Evolutionary conservation across 2,797 vertebrate species (phyloP).

Genomic region (Hyperoplus immaculatus): DNA sequence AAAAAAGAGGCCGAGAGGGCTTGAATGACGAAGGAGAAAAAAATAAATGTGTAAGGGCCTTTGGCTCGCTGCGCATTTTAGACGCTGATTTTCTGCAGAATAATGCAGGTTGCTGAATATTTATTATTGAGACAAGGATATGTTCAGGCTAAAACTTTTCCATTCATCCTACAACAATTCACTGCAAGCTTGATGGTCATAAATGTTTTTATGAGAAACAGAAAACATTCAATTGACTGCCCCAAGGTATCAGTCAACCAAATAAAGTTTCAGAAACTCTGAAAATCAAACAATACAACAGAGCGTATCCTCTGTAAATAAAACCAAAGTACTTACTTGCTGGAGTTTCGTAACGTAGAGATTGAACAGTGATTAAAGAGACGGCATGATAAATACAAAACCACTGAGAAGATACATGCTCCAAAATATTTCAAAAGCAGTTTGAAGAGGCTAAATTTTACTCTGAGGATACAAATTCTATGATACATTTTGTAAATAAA

Average conservation of each 20-base stretch:
- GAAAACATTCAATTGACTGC: neutral
- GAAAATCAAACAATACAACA: neutral
- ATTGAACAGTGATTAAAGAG: too few species aligned
- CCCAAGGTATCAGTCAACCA: too few species aligned
- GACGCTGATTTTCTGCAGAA: slow-evolving; percentile 6
- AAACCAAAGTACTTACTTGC: neutral
- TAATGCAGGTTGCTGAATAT: neutral
- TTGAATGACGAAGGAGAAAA: slow-evolving; percentile 19
- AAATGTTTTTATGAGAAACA: neutral
- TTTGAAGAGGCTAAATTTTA: neutral
- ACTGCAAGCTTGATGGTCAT: neutral
- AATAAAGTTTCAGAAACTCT: neutral
- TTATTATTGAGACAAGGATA: neutral
- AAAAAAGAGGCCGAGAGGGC: slow-evolving; percentile 50
- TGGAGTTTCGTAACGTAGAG: neutral
- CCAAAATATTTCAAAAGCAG: neutral
- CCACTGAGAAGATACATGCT: neutral
- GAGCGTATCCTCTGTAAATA: neutral
- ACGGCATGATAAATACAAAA: neutral
- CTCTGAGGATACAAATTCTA: neutral
- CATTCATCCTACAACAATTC: neutral
- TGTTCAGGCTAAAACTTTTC: neutral
- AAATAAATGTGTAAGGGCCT: slow-evolving; percentile 10
- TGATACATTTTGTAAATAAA: neutral
- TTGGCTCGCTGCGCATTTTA: slow-evolving; percentile 34